These are phyloP conservation scores for Pontoporia blainvillei DNA, from an alignment of 2,113 vertebrate genomes.

Conservation along the genomic window DNA sequence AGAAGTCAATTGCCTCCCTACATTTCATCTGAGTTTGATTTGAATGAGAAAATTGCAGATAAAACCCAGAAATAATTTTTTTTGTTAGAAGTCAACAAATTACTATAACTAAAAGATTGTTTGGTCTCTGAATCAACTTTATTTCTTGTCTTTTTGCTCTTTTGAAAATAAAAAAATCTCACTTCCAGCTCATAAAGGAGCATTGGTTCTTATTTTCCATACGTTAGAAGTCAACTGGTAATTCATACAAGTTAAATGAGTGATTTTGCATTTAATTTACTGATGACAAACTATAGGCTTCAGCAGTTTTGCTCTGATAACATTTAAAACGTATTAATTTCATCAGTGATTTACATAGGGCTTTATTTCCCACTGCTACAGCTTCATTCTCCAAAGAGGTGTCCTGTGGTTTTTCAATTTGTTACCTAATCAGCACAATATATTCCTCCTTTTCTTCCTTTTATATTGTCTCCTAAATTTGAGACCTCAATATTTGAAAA, in stretches of 20 bases:
- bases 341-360: slow-evolving; percentile 74
- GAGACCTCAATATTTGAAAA: slow-evolving; percentile 71
- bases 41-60: slow-evolving; percentile 32
- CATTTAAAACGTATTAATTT: slow-evolving; percentile 80
- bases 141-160: slow-evolving; percentile 46
- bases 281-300: slow-evolving; percentile 75
- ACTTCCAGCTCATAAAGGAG: slow-evolving; percentile 41
- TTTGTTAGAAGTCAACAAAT: slow-evolving; percentile 42
- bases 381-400: slow-evolving; percentile 67
- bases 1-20: background rate
- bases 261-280: slow-evolving; percentile 72
- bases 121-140: slow-evolving; percentile 39
- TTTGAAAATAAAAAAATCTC: slow-evolving; percentile 61
- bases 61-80: background rate
- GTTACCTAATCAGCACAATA: slow-evolving; percentile 69
- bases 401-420: slow-evolving; percentile 66
- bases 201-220: slow-evolving; percentile 50
- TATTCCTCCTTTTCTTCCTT: slow-evolving; percentile 63
- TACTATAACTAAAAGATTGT: slow-evolving; percentile 31
- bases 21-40: slow-evolving; percentile 12
- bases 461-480: slow-evolving; percentile 61
- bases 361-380: slow-evolving; percentile 70
- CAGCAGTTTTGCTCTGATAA: slow-evolving; percentile 78
- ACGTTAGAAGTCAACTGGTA: slow-evolving; percentile 42
- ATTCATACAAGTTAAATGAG: slow-evolving; percentile 79